A percentile compares a stretch with the other conserved stretches of the same genome.
Evolutionary conservation across 2,113 vertebrate genomes (phyloP).

Genomic region (Chaetorhynchus papuensis): DNA sequence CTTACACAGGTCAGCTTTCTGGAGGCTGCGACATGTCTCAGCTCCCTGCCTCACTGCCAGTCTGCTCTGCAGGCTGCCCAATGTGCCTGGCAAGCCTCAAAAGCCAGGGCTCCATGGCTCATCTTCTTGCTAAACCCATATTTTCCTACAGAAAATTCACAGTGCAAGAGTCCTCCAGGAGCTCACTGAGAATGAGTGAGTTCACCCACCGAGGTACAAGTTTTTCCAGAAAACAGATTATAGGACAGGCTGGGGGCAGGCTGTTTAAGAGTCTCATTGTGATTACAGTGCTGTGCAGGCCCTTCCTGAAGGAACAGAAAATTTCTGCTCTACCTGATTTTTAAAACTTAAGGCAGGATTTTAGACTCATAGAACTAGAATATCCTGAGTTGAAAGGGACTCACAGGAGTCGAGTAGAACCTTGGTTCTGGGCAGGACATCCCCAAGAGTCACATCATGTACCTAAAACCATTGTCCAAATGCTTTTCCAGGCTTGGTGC

Average conservation of each 20-base stretch:
- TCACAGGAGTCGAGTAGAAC: not conserved
- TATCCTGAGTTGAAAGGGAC: not conserved
- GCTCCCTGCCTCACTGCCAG: not conserved
- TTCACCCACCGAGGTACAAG: accelerated
- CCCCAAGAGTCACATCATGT: not conserved
- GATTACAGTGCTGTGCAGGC: not conserved
- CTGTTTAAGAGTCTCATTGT: not conserved
- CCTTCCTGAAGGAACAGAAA: not conserved
- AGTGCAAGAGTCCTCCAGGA: not conserved
- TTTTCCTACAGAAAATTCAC: not conserved
- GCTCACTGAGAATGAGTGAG: not conserved
- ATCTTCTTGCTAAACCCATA: accelerated
- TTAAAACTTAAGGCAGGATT: not conserved
- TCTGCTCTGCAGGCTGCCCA: not conserved
- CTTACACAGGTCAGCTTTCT: not conserved
- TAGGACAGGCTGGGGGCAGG: too few relatives aligned
- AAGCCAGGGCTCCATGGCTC: accelerated
- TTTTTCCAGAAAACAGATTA: not conserved
- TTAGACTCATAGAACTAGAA: not conserved
- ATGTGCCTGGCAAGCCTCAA: accelerated
- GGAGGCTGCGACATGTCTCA: not conserved
- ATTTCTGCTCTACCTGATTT: not conserved
- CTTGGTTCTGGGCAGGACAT: too few relatives aligned
- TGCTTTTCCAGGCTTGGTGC: not conserved
- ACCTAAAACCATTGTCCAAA: not conserved